phyloP scores from a whole-genome alignment of 1,140 invertebrate species.

The fruit fly (Drosophila melanogaster) region DNA sequence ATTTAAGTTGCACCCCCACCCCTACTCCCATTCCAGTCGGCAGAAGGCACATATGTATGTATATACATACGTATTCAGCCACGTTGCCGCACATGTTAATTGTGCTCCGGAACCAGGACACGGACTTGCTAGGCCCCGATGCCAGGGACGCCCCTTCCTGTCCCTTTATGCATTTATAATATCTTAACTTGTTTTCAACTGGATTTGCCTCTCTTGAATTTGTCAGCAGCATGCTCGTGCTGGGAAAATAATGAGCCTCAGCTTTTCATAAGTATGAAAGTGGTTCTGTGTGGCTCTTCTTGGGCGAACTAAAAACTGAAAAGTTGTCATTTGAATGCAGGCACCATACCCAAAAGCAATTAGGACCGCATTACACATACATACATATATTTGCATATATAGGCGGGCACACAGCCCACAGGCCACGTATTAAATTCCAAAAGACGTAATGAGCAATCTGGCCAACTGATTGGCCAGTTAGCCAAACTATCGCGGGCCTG shows the following conservation, averaged over 20 bases:
- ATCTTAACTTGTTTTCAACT: conserved; percentile 66
- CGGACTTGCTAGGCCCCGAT: neutral
- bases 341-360: neutral
- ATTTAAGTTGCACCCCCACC: conserved; percentile 20
- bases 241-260: conserved; percentile 45
- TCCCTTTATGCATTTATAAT: conserved; percentile 75
- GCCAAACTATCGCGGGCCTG: neutral
- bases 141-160: too few species aligned
- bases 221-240: conserved; percentile 31
- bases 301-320: neutral
- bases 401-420: neutral
- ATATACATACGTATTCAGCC: neutral
- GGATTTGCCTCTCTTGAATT: conserved; percentile 52
- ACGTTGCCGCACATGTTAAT: conserved; percentile 49
- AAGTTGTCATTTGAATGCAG: neutral
- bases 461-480: conserved; percentile 1
- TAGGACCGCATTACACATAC: neutral
- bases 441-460: conserved; percentile 9
- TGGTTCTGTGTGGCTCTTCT: neutral
- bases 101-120: conserved; percentile 45
- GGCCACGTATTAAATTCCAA: neutral
- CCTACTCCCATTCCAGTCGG: too few species aligned
- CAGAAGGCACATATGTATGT: neutral
- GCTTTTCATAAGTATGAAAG: conserved; percentile 8
- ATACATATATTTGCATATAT: too few species aligned